Percentiles rank a stretch among this genome's conserved stretches.
Conservation (phyloP, 2,888 invertebrate genomes). For the Lycaena phlaeas region DNA sequence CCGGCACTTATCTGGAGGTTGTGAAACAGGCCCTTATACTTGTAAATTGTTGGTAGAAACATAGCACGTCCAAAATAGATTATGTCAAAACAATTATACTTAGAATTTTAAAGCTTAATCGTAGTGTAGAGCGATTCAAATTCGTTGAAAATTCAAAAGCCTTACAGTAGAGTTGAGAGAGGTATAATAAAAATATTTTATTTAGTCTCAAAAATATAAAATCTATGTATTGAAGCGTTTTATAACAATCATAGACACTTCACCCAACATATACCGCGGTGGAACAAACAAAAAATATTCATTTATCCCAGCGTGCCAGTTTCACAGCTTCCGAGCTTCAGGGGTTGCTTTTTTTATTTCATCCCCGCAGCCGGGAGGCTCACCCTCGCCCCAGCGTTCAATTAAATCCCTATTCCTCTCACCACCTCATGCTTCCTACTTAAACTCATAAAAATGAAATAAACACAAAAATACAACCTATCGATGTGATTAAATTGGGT, state of each 20-base stretch:
- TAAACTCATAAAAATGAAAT: conserved; percentile 63
- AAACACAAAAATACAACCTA: conserved; percentile 61
- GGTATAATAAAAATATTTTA: no score
- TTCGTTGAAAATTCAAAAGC: no score
- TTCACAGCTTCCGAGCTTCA: conserved; percentile 69
- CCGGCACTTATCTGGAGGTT: no score
- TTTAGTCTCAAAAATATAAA: no score
- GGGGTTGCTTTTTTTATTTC: conserved; percentile 66
- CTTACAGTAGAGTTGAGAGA: no score
- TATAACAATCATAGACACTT: conserved; percentile 8
- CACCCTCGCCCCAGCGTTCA: conserved; percentile 54
- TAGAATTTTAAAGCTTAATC: no score
- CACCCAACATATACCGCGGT: conserved; percentile 47
- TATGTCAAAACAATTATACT: no score
- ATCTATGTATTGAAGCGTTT: not conserved
- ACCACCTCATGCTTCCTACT: conserved; percentile 61
- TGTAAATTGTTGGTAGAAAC: no score
- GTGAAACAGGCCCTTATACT: no score
- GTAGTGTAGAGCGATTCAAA: no score
- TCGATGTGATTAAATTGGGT: conserved; percentile 34
- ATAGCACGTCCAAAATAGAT: no score
- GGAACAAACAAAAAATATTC: conserved; percentile 64
- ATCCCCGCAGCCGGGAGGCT: conserved; percentile 42
- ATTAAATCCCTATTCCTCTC: conserved; percentile 66
- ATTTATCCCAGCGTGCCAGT: conserved; percentile 71